phyloP scores from a whole-genome alignment of 2,888 invertebrate genomes.

The Lasius fuliginosus region DNA sequence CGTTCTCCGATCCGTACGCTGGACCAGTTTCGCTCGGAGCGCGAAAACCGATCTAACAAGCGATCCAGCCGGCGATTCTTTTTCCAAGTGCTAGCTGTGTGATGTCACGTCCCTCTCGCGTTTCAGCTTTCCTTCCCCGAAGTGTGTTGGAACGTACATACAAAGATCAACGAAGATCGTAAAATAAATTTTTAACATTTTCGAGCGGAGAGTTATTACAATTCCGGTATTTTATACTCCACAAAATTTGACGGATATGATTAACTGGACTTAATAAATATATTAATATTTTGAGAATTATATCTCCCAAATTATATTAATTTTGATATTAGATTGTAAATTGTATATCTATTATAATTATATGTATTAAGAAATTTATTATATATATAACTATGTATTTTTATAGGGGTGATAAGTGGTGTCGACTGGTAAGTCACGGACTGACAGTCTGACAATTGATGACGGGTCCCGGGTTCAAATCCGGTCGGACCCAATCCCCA shows the following conservation, averaged over 20 bases:
- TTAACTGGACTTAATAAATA: background rate
- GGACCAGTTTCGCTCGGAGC: slow-evolving; percentile 64
- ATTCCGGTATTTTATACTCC: background rate
- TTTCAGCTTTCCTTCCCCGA: slow-evolving; percentile 30
- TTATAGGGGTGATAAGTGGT: too few species aligned
- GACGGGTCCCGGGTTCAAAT: too few species aligned
- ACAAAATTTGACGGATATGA: background rate
- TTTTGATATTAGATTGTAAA: background rate
- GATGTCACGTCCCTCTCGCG: slow-evolving; percentile 15
- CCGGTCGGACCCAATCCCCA: too few species aligned
- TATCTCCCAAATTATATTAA: background rate
- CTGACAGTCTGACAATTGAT: too few species aligned
- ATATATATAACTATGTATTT: too few species aligned
- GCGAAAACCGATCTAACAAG: slow-evolving; percentile 56
- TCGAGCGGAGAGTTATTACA: background rate
- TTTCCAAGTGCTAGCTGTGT: slow-evolving; percentile 2
- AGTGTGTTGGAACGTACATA: background rate
- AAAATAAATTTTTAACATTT: background rate
- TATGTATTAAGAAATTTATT: too few species aligned
- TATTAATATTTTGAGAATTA: background rate
- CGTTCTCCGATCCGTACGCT: background rate
- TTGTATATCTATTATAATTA: background rate
- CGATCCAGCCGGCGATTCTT: slow-evolving; percentile 30
- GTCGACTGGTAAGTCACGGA: too few species aligned
- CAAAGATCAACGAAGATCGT: background rate